Evolutionary conservation across 2,797 vertebrate species (phyloP).

Genomic region (Melanotaenia parkinsoni): DNA sequence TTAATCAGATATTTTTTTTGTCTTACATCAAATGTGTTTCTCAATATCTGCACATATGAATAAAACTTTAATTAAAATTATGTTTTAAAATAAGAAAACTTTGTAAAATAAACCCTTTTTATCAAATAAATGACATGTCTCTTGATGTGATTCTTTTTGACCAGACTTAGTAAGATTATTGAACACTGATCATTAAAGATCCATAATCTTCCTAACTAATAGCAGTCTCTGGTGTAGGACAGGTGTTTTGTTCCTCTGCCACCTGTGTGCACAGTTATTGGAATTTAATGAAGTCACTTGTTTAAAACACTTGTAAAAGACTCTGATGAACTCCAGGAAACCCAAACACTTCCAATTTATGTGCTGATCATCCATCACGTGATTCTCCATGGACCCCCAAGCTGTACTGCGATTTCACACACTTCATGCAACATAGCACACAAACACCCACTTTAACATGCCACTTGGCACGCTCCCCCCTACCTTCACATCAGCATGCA

Average conservation of each 20-base stretch:
- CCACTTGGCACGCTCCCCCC: constrained; percentile 13
- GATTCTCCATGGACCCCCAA: constrained; percentile 5
- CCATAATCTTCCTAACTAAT: too few species aligned
- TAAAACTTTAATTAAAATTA: too few species aligned
- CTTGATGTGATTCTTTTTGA: neutral
- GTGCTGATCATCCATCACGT: constrained; percentile 22
- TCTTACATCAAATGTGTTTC: too few species aligned
- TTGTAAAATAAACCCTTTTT: neutral
- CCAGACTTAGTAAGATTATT: neutral
- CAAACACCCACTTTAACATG: constrained; percentile 13
- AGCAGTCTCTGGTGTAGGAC: neutral
- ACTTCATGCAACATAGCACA: constrained; percentile 20
- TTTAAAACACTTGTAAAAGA: neutral
- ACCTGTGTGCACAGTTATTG: constrained; percentile 22
- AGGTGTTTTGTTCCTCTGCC: neutral
- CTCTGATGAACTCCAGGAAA: constrained; percentile 18
- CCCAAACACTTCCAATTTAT: constrained; percentile 14
- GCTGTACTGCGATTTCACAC: constrained; percentile 3
- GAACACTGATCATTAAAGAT: neutral
- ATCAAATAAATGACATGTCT: neutral
- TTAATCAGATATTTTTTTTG: too few species aligned
- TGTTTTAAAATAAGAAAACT: too few species aligned
- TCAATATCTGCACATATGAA: too few species aligned
- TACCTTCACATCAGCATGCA: constrained; percentile 35
- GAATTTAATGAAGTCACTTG: constrained; percentile 34